Base-by-base conservation (phyloP, 2,113 vertebrate species). In the Phalacrocorax pelagicus region DNA sequence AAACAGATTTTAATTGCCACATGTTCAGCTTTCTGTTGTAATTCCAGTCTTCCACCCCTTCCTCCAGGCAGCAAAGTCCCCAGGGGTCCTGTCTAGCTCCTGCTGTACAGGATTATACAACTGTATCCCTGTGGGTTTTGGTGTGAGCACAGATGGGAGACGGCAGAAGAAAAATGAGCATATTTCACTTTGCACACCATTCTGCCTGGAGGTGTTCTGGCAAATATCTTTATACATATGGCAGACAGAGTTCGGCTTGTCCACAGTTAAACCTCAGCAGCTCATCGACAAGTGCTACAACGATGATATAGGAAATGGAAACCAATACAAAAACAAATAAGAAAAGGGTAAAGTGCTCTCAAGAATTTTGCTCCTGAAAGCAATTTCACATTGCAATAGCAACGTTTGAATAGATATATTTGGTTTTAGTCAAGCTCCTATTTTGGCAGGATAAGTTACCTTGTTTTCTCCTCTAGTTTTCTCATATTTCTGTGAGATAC, bases 1-100 rank as follows among this genome's bases (percentile, higher is more conserved):
- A 57, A 79, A 26, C 1, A 1, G 77, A 66, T 0, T 10, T 52
- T 6, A n/a, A 58, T 10, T 0, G 4, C 17, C 27, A 18, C 49
- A 26, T 27, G 69, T 67, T 23, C 46, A 75, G 57, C 38, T 62
- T 88, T 70, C 88, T 79, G 55, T 6, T 59, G 34, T 16, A 49
- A 18, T 36, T 40, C 54, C 14, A 62, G 57, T 27, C 54, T 54
- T 52, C 22, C 40, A 72, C 5, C 23, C 27, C 61, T 36, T 44
- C 30, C 44, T 26, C 27, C 9, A 66, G 80, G 46, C 44, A 94
- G 47, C 58, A 57, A 15, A 87, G 46, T 30, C 87, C 57, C 22
- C 75, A n/a, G 70, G 47, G 73, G 74, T 21, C 40, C 78, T 26
- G 59, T 10, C 46, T 12, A 7, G 34, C 32, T 84, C 84, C 77